Conservation (phyloP, 2,888 invertebrate genomes). For the Nemapogon koenigi region DNA sequence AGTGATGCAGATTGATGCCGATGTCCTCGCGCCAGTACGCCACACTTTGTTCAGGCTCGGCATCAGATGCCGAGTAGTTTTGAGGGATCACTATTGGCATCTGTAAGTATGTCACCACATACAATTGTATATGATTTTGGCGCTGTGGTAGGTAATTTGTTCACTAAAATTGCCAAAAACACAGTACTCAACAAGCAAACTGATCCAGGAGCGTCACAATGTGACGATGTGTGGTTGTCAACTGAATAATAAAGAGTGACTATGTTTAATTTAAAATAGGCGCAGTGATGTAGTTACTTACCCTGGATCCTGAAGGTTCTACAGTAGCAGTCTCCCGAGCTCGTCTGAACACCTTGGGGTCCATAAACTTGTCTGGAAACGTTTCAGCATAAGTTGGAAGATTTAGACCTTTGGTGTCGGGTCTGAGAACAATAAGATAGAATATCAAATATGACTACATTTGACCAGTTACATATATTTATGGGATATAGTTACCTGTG, state of each 20-base stretch:
- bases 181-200: too few species aligned
- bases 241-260: too few species aligned
- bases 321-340: constrained; percentile 74
- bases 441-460: too few species aligned
- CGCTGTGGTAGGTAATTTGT: too few species aligned
- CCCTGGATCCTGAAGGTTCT: constrained; percentile 67
- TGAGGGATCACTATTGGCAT: constrained; percentile 71
- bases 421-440: constrained; percentile 33
- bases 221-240: too few species aligned
- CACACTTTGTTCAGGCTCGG: constrained; percentile 79
- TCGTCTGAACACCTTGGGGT: constrained; percentile 71
- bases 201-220: too few species aligned
- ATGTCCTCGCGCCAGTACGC: constrained; percentile 88
- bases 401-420: constrained; percentile 72
- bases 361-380: constrained; percentile 85
- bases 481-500: constrained; percentile 69
- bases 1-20: constrained; percentile 86
- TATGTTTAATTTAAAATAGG: too few species aligned
- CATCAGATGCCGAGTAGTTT: constrained; percentile 77
- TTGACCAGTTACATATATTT: too few species aligned
- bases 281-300: too few species aligned
- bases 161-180: too few species aligned
- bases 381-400: constrained; percentile 77
- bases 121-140: too few species aligned
- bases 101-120: too few species aligned